Conservation (phyloP, 64 coral and sea anemone genomes). For the Catalaphyllia jardinei region DNA sequence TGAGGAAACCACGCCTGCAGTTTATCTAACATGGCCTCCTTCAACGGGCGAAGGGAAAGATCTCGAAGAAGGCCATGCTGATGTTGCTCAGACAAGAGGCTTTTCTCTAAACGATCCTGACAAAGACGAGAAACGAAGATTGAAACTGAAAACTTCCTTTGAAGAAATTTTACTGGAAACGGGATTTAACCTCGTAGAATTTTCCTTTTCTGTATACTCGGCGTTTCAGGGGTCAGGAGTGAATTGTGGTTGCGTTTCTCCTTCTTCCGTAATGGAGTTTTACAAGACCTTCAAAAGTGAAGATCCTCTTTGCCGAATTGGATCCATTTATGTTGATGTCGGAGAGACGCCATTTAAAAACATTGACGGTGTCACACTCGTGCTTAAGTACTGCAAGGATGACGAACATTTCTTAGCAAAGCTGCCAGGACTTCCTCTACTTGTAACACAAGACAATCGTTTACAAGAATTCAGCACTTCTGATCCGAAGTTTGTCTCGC, state of each 20-base stretch:
- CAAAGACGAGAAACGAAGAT: neutral
- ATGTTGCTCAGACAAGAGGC: too few relatives aligned
- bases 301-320: neutral
- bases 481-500: slow-evolving; percentile 20
- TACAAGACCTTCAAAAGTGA: slow-evolving; percentile 12
- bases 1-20: neutral
- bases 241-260: neutral
- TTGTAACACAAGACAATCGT: slow-evolving; percentile 42
- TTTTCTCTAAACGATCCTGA: too few relatives aligned
- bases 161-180: slow-evolving; percentile 34
- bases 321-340: neutral
- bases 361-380: neutral
- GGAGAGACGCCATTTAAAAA: slow-evolving; percentile 17
- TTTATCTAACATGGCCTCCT: too few relatives aligned
- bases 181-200: slow-evolving; percentile 20
- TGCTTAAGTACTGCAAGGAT: slow-evolving; percentile 50
- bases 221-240: slow-evolving; percentile 1
- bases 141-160: neutral
- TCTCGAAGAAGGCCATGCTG: too few relatives aligned
- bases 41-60: too few relatives aligned
- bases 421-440: slow-evolving; percentile 35
- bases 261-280: slow-evolving; percentile 26
- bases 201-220: neutral
- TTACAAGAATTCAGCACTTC: neutral
- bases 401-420: slow-evolving; percentile 16